phyloP scores from a whole-genome alignment of 1,140 invertebrate genomes.

The Aphaenogaster rudis region DNA sequence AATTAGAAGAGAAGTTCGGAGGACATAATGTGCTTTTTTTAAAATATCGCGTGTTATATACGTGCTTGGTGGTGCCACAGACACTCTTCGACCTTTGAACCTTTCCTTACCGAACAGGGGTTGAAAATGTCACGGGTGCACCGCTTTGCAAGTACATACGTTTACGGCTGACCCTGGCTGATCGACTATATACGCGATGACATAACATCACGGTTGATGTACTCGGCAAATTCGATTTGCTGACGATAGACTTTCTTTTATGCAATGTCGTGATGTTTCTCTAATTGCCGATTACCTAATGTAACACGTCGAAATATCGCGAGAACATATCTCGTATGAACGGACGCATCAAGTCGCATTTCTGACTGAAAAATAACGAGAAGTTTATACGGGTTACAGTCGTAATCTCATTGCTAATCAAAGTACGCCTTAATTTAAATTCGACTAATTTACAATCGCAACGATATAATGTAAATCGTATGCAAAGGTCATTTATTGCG shows the following conservation, averaged over 20 bases:
- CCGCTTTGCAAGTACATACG: slow-evolving; percentile 20
- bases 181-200: slow-evolving; percentile 43
- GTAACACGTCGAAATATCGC: not conserved
- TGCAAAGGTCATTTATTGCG: slow-evolving; percentile 7
- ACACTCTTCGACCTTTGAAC: slow-evolving; percentile 58
- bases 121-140: slow-evolving; percentile 70
- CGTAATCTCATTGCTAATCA: not conserved
- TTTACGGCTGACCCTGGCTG: slow-evolving; percentile 50
- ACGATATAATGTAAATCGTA: slow-evolving; percentile 24
- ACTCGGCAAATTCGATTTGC: slow-evolving; percentile 47
- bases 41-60: slow-evolving; percentile 51
- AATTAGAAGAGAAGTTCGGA: slow-evolving; percentile 41
- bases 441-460: slow-evolving; percentile 17
- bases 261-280: not conserved
- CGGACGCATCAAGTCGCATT: not conserved
- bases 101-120: slow-evolving; percentile 41
- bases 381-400: not conserved
- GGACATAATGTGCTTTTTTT: not conserved
- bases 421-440: slow-evolving; percentile 20
- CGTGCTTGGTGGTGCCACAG: not conserved
- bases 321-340: not conserved
- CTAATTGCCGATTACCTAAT: slow-evolving; percentile 22
- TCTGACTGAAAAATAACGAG: not conserved
- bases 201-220: slow-evolving; percentile 52
- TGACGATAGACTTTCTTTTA: slow-evolving; percentile 28